A percentile compares a stretch with the other conserved stretches of the same genome.
Evolutionary conservation across 2,797 vertebrate species (phyloP).

Genomic region (Argyrosomus regius): DNA sequence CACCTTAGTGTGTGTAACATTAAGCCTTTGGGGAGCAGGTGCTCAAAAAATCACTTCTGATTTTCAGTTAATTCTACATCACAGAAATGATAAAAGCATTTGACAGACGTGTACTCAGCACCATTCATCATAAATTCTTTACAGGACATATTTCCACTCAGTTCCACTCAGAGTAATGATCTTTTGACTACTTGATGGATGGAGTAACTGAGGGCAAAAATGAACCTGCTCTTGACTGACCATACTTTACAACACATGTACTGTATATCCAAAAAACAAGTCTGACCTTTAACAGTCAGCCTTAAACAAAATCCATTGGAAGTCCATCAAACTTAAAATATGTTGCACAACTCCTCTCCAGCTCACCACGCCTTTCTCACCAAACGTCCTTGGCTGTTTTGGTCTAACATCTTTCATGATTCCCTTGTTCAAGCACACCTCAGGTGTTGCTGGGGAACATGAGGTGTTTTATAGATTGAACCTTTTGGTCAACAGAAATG

Average conservation of each 20-base stretch:
- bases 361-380: not conserved
- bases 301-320: no score
- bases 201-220: not conserved
- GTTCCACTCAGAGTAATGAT: not conserved
- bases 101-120: slow-evolving; percentile 4
- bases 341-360: not conserved
- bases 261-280: not conserved
- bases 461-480: slow-evolving; percentile 23
- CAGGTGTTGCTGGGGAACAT: slow-evolving; percentile 6
- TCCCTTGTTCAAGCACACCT: slow-evolving; percentile 14
- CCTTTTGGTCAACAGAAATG: slow-evolving; percentile 18
- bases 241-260: not conserved
- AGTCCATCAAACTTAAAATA: not conserved
- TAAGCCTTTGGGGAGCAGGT: slow-evolving; percentile 25
- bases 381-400: not conserved
- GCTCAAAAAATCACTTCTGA: slow-evolving; percentile 24
- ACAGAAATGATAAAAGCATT: slow-evolving; percentile 34
- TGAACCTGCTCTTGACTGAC: not conserved
- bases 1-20: slow-evolving; percentile 11
- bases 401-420: not conserved
- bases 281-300: not conserved
- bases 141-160: not conserved
- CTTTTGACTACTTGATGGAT: not conserved
- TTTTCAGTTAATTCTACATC: slow-evolving; percentile 25
- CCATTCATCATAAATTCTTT: slow-evolving; percentile 8